Evolutionary conservation across 2,113 vertebrate species (phyloP).

Genomic region (Pteruthius melanotis): DNA sequence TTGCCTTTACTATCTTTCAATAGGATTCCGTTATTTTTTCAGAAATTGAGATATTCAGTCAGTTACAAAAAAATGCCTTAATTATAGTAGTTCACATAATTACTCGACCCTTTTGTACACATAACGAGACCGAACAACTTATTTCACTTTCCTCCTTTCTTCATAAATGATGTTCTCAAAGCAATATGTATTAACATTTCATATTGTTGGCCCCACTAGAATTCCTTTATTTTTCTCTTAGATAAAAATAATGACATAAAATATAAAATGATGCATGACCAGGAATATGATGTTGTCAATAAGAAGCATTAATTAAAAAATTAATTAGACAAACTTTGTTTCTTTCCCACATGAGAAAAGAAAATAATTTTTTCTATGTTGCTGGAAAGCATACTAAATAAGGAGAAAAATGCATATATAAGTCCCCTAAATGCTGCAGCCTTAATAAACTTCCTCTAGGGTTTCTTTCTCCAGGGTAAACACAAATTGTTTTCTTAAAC

Average conservation of each 20-base stretch:
- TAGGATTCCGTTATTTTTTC: neutral
- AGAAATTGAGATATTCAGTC: neutral
- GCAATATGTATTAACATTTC: neutral
- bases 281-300: slow-evolving; percentile 21
- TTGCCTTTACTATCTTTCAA: neutral
- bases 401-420: neutral
- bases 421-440: neutral
- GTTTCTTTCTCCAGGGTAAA: slow-evolving; percentile 31
- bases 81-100: neutral
- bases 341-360: neutral
- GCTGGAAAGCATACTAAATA: slow-evolving; percentile 3
- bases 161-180: neutral
- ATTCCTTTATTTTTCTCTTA: neutral
- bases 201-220: neutral
- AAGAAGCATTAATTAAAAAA: slow-evolving; percentile 48
- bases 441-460: slow-evolving; percentile 38
- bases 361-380: neutral
- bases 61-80: neutral
- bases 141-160: neutral
- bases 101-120: neutral
- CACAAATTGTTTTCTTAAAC: slow-evolving; percentile 51
- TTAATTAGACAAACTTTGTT: slow-evolving; percentile 32
- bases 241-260: neutral
- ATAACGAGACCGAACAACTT: neutral
- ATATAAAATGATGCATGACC: neutral